phyloP scores from a whole-genome alignment of 2,888 invertebrate genomes.

The Athrips mouffetella region DNA sequence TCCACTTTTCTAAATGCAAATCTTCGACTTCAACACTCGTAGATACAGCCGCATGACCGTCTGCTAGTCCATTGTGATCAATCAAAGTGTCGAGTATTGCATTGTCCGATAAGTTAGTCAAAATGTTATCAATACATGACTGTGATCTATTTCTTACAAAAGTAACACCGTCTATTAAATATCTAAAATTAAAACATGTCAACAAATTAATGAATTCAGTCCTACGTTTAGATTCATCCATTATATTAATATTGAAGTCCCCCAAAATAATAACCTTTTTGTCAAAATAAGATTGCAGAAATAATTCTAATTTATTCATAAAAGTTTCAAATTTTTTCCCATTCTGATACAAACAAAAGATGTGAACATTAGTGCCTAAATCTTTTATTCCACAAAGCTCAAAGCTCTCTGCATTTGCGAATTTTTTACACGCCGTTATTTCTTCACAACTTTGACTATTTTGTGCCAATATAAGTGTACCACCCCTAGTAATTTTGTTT shows the following conservation, averaged over 20 bases:
- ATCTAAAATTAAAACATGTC: too few species aligned
- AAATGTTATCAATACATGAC: not conserved
- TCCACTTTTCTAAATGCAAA: not conserved
- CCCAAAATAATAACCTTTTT: too few species aligned
- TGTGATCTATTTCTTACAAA: not conserved
- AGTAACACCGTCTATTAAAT: too few species aligned
- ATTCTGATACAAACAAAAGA: slow-evolving; percentile 9
- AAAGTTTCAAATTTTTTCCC: not conserved
- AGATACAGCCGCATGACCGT: not conserved
- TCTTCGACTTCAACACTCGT: not conserved
- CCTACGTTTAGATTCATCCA: not conserved
- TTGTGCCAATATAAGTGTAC: too few species aligned
- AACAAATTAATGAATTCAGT: not conserved
- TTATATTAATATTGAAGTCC: not conserved
- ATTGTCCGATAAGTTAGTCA: not conserved
- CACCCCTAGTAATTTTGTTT: not conserved
- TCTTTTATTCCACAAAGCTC: not conserved
- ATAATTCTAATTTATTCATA: not conserved
- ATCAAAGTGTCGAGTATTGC: not conserved
- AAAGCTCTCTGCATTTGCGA: not conserved
- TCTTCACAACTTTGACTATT: not conserved
- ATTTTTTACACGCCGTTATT: not conserved
- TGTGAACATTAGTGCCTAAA: not conserved
- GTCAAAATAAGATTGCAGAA: too few species aligned
- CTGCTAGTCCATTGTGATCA: not conserved